Conservation (phyloP, 23 tunicate genomes). For the Styela clava region DNA sequence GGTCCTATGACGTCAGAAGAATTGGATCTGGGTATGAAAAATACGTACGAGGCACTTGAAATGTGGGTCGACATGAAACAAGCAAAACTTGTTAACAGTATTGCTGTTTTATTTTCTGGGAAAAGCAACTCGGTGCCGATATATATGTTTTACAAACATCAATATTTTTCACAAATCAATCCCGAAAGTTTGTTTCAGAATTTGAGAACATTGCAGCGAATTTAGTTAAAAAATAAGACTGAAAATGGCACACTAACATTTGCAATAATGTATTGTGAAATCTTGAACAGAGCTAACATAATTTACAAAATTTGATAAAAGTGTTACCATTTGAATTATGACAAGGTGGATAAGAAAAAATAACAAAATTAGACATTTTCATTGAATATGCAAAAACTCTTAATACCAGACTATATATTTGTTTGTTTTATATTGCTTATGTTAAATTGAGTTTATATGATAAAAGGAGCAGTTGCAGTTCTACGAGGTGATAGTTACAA, state of each 20-base stretch:
- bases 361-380: too few species aligned
- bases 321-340: too few species aligned
- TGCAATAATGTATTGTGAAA: too few species aligned
- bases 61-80: slow-evolving; percentile 93
- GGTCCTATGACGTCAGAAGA: slow-evolving; percentile 79
- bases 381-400: too few species aligned
- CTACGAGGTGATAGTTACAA: too few species aligned
- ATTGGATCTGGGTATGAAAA: slow-evolving; percentile 39
- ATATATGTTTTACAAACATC: slow-evolving; percentile 54
- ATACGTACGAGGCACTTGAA: slow-evolving; percentile 39
- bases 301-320: too few species aligned
- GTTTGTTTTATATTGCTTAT: too few species aligned
- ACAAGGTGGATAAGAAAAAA: too few species aligned
- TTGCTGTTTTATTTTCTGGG: slow-evolving; percentile 64
- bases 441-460: too few species aligned
- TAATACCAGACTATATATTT: too few species aligned
- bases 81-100: slow-evolving; percentile 78
- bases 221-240: background rate
- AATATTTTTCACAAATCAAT: slow-evolving; percentile 46
- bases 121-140: slow-evolving; percentile 41
- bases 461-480: too few species aligned
- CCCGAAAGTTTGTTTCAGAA: slow-evolving; percentile 10
- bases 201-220: slow-evolving; percentile 1
- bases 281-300: too few species aligned
- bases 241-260: background rate